A percentile compares a stretch with the other conserved stretches of the same genome.
Evolutionary conservation across 2,888 invertebrate species (phyloP).

Genomic region (Aphrophora alni): DNA sequence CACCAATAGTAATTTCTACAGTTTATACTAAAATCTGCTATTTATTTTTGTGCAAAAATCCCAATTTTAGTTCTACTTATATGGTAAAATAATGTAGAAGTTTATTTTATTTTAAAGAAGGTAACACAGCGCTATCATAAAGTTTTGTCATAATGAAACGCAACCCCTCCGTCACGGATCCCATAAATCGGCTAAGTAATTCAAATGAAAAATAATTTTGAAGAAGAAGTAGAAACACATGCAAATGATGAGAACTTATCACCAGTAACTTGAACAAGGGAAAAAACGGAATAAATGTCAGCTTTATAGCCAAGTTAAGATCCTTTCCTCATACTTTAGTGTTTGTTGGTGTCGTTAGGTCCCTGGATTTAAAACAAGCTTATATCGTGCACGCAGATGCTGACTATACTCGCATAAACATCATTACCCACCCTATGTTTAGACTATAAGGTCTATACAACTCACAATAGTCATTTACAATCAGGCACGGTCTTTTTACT

Average conservation of each 20-base stretch:
- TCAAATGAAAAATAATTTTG: slow-evolving; percentile 1
- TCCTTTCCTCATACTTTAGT: neutral
- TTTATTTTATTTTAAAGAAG: neutral
- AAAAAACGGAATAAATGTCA: neutral
- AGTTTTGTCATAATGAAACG: neutral
- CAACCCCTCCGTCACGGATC: neutral
- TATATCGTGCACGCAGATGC: slow-evolving; percentile 2
- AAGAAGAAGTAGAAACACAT: neutral
- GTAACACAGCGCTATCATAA: neutral
- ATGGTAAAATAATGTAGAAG: too few species aligned
- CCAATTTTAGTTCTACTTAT: too few species aligned
- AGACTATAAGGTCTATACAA: neutral
- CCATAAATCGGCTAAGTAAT: neutral
- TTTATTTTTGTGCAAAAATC: too few species aligned
- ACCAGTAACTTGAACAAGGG: neutral
- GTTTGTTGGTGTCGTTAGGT: slow-evolving; percentile 9
- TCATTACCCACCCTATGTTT: neutral
- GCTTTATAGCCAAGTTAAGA: neutral
- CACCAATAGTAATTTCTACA: too few species aligned
- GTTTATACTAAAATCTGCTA: too few species aligned
- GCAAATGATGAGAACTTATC: slow-evolving; percentile 1
- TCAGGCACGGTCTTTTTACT: neutral
- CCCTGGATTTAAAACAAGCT: neutral
- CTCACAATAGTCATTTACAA: neutral
- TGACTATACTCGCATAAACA: neutral